A percentile compares a stretch with the other conserved stretches of the same genome.
Evolutionary conservation across 2,888 invertebrate species (phyloP).

Genomic region (Stenurella melanura): DNA sequence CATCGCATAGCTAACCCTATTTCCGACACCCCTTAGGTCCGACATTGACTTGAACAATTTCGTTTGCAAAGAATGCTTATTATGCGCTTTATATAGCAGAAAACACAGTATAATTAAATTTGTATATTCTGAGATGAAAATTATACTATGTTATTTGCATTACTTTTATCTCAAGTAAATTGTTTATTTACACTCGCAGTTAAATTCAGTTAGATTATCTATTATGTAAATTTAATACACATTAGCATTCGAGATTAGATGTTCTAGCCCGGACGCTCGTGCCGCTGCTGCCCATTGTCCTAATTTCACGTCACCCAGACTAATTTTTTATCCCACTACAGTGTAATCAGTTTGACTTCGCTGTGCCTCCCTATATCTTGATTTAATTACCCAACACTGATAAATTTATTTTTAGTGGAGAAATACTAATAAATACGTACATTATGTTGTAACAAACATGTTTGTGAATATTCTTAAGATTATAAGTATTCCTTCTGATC

Average conservation of each 20-base stretch:
- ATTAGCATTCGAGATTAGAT: background rate
- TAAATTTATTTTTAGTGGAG: conserved; percentile 38
- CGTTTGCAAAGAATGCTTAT: too few relatives aligned
- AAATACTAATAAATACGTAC: conserved; percentile 31
- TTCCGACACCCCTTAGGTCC: too few relatives aligned
- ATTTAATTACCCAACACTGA: conserved; percentile 28
- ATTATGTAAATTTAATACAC: too few relatives aligned
- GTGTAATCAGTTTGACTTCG: background rate
- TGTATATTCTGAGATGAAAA: too few relatives aligned
- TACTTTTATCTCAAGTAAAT: too few relatives aligned
- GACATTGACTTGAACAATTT: too few relatives aligned
- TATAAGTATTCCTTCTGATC: conserved; percentile 8
- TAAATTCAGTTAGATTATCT: too few relatives aligned
- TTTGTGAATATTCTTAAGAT: conserved; percentile 30
- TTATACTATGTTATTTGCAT: too few relatives aligned
- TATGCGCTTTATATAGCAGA: too few relatives aligned
- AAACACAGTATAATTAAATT: too few relatives aligned
- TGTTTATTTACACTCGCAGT: too few relatives aligned
- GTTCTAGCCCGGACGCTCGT: background rate
- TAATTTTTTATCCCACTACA: background rate
- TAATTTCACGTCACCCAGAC: background rate
- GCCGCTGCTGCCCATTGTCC: conserved; percentile 10
- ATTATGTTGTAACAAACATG: conserved; percentile 29
- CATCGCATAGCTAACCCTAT: too few relatives aligned
- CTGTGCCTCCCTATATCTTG: conserved; percentile 25